Evolutionary conservation across 2,888 invertebrate species (phyloP), one percentile per base, ranked within the genome.

Genomic region (Phyllotreta cruciferae): DNA sequence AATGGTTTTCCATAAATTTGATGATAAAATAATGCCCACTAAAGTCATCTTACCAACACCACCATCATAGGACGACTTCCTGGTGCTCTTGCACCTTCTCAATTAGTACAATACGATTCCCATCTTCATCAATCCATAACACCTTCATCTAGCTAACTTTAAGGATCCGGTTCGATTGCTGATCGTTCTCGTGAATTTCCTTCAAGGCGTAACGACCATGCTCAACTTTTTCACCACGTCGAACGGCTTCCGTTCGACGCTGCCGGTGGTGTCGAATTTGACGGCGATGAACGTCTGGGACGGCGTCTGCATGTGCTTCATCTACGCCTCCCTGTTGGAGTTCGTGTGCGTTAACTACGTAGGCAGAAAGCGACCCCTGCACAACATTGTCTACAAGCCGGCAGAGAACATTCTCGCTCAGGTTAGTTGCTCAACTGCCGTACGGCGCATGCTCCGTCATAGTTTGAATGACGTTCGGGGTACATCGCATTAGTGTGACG

Each of bases 271-370:
- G 68, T 95, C 95, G 58, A 95, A 96, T 82, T 83, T 96, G 76
- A 94, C 94, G 60, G 96, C 96, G 47, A 96, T 96, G 95, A 96
- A 96, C 84, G 93, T 96, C 56, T 96, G 96, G 96, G 96, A 96
- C 81, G 95, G 95, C 65, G 96, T 96, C 70, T 95, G 95, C 82
- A 95, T 95, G 95, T 95, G 94, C 83, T 96, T 96, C 86, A 96
- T 96, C 81, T 96, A 96, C 84, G 95, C 95, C 64, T 94, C 94
- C 56, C 87, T 96, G 64, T 86, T 96, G 75, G 96, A 96, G 83
- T 96, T 96, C 82, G 95, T 96, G 57, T 94, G 94, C 83, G 95
- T 96, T 78, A 96, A 96, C 86, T 96, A 96, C 83, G 93, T 96
- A 70, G 95, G 95, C 68, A 87, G 96, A 63, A 95, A 94, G 80